Conservation (phyloP, 1,140 invertebrate genomes). For the Leptinotarsa texana region DNA sequence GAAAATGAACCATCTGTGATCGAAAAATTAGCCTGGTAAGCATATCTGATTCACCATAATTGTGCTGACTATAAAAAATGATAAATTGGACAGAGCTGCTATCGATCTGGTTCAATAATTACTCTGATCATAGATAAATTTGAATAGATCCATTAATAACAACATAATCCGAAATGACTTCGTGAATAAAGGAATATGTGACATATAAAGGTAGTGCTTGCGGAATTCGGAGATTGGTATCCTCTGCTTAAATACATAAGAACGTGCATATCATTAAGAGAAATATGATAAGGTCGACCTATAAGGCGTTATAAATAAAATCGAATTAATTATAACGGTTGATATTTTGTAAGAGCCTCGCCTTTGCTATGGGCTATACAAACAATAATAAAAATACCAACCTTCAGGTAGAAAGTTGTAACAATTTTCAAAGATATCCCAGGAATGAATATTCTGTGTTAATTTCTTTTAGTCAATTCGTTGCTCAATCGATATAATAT, state of each 20-base stretch:
- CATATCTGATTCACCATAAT: no score
- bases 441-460: no score
- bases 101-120: background rate
- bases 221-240: background rate
- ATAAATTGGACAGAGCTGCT: no score
- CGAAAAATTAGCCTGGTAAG: no score
- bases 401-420: background rate
- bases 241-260: background rate
- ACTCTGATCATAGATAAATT: background rate
- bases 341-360: background rate
- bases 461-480: no score
- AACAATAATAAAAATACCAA: background rate
- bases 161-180: background rate
- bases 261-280: slow-evolving; percentile 1
- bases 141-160: background rate
- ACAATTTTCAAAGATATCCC: background rate
- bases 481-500: no score
- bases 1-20: no score
- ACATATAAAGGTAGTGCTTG: background rate
- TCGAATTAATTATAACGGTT: background rate
- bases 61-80: no score
- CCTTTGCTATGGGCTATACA: background rate
- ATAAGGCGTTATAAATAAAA: background rate
- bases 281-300: background rate
- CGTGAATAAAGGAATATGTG: background rate